phyloP scores from a whole-genome alignment of 53 echinoderm and acorn worm genomes.

The Arbacia lixula region DNA sequence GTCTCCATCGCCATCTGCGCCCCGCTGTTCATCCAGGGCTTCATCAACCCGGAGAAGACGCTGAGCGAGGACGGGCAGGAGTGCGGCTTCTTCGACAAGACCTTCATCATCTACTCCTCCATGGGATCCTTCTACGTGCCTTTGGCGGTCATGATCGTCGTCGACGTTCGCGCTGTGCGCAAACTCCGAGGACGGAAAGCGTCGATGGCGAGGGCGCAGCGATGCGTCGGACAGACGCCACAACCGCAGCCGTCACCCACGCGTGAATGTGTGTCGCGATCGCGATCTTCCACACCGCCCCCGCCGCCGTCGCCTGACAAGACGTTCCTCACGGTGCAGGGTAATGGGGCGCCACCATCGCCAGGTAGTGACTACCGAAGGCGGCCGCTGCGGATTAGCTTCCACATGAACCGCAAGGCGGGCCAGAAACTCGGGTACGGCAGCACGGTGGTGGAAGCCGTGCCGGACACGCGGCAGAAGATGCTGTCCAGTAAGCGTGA shows the following conservation, averaged over 20 bases:
- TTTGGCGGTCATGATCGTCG: constrained; percentile 93
- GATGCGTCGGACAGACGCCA: constrained; percentile 4
- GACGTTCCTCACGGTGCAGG: constrained; percentile 36
- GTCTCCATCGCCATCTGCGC: constrained; percentile 86
- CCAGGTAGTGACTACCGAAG: constrained; percentile 30
- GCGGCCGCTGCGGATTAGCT: constrained; percentile 79
- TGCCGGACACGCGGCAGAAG: constrained; percentile 64
- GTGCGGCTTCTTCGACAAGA: constrained; percentile 94
- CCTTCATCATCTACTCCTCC: constrained; percentile 97
- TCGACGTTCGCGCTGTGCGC: constrained; percentile 91
- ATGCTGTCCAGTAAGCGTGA: constrained; percentile 91
- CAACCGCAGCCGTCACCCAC: constrained; percentile 45
- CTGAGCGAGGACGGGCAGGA: constrained; percentile 78
- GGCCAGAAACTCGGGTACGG: constrained; percentile 70
- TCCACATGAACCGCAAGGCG: constrained; percentile 61
- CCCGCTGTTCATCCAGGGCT: constrained; percentile 85
- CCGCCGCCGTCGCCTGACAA: constrained; percentile 50
- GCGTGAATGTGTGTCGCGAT: constrained; percentile 8
- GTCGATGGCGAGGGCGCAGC: neutral
- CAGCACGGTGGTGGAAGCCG: constrained; percentile 79
- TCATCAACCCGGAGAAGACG: constrained; percentile 84
- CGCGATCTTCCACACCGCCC: constrained; percentile 31
- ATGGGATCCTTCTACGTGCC: constrained; percentile 99
- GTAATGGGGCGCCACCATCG: constrained; percentile 50
- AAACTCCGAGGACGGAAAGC: constrained; percentile 89